phyloP scores from a whole-genome alignment of 1,140 invertebrate genomes.

The Rhopalosiphum maidis region DNA sequence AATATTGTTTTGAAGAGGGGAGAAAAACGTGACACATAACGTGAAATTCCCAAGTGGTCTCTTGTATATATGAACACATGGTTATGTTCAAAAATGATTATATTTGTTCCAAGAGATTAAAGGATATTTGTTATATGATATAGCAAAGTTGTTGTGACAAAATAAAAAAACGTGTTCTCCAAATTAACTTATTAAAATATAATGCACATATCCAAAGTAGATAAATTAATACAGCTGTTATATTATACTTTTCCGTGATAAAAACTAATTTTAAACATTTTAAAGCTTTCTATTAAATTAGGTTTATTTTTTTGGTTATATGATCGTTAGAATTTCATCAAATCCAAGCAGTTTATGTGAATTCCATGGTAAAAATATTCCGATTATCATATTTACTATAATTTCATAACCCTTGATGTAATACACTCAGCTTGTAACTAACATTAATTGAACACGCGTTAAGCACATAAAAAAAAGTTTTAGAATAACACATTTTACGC shows the following conservation, averaged over 20 bases:
- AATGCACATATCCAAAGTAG: background rate
- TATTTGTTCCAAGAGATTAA: background rate
- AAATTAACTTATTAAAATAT: background rate
- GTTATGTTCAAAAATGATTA: slow-evolving; percentile 15
- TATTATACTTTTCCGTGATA: background rate
- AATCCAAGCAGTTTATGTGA: background rate
- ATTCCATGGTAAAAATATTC: background rate
- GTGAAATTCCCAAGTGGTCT: slow-evolving; percentile 1
- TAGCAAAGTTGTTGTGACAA: background rate
- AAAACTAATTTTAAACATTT: background rate
- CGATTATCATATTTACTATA: slow-evolving; percentile 24
- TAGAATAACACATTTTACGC: slow-evolving; percentile 7
- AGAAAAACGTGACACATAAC: slow-evolving; percentile 3
- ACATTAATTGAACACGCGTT: slow-evolving; percentile 39
- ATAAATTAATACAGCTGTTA: background rate
- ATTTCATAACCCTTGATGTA: background rate
- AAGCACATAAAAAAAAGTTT: slow-evolving; percentile 13
- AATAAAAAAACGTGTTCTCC: background rate
- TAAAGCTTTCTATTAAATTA: slow-evolving; percentile 36
- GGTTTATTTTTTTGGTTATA: background rate
- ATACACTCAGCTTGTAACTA: background rate
- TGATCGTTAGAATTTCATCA: background rate
- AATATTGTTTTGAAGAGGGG: background rate
- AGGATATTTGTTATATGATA: background rate
- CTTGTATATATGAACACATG: background rate